Evolutionary conservation across 2,888 invertebrate species (phyloP), one percentile per base, ranked within the genome.

Genomic region (Boloria selene): DNA sequence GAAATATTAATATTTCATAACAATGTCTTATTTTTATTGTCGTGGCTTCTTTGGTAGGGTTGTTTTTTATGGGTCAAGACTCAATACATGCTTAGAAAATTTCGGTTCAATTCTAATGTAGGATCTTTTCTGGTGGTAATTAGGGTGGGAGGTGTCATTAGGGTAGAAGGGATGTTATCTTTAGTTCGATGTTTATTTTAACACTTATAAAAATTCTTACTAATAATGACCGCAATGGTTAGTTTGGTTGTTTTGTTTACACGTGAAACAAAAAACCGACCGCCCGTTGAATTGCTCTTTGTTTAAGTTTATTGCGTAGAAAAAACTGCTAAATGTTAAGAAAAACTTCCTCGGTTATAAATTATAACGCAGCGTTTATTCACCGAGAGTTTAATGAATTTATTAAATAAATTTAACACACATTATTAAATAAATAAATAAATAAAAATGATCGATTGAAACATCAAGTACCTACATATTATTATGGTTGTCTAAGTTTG

Each of bases 21-120:
- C 86, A 88, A 88, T 85, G 75, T 73, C 73, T 71, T 89, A 87
- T 90, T 90, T 83, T 84, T 81, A 87, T 87, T 87, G 86, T 86
- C 78, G 88, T 81, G 90, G 90, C 84, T 83, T 83, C 80, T 76
- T 79, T 84, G 78, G 77, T 79, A 77, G 73, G 64, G 66, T 74
- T 51, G 55, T 65, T 64, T 58, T 60, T 56, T 38, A 22, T n/a
- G 1, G 17, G 17, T 56, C 45, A 22, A 42, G 31, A 31, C 16
- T 26, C 16, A 50, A 53, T 13, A 50, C 13, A 18, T 18, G 45
- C 17, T 16, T 16, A 18, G 14, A 51, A 42, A 31, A 44, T 38
- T 18, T 42, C 6, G 14, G 18, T 17, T 13, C 10, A 13, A 7
- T 42, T n/a, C 16, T 52, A 14, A 26, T 14, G 22, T 49, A 31